phyloP scores from a whole-genome alignment of 2,113 vertebrate genomes.

The Malaclemys terrapin region DNA sequence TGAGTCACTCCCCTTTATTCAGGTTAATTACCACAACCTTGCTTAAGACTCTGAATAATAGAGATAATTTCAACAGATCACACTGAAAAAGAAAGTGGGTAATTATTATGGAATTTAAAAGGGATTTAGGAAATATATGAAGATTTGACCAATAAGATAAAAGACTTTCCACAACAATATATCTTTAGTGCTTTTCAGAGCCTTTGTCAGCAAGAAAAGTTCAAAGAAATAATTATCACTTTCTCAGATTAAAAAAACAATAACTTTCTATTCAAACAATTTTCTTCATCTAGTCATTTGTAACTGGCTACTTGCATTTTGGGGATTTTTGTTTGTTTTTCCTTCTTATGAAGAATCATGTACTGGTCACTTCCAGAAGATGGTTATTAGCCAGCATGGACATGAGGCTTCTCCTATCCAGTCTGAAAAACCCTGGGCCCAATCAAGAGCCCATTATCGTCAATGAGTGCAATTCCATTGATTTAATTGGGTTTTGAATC shows the following conservation, averaged over 20 bases:
- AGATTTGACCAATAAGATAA: background rate
- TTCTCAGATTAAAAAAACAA: background rate
- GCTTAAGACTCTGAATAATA: conserved; percentile 44
- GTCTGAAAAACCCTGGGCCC: background rate
- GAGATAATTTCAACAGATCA: conserved; percentile 33
- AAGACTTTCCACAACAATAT: background rate
- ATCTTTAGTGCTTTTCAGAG: background rate
- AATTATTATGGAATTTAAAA: conserved; percentile 18
- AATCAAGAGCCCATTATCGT: background rate
- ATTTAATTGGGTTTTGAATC: background rate
- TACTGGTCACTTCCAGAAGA: background rate
- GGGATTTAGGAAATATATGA: conserved; percentile 1
- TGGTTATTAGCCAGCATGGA: background rate
- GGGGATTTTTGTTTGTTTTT: background rate
- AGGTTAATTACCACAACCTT: conserved; percentile 56
- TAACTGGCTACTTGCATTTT: background rate
- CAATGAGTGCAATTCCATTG: background rate
- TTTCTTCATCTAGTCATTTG: accelerated
- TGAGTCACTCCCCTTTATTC: conserved; percentile 57
- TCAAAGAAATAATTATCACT: background rate
- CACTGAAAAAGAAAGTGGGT: conserved; percentile 30
- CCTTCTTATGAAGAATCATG: background rate
- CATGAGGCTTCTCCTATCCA: background rate
- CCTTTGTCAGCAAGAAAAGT: background rate
- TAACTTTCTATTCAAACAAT: accelerated